Conservation (phyloP, 2,113 vertebrate species). For the Rhabdomys dilectus region DNA sequence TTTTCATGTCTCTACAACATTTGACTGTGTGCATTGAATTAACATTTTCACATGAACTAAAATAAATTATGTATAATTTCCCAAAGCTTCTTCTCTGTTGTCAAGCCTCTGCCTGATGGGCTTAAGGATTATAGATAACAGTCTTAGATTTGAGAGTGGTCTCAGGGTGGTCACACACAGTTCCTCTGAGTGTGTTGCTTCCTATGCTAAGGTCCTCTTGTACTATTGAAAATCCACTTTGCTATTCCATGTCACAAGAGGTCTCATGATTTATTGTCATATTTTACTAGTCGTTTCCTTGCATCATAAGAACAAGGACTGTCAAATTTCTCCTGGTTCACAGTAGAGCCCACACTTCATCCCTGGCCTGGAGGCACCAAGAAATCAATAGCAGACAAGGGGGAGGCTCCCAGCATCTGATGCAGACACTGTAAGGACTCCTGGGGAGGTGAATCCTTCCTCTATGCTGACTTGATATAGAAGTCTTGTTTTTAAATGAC, state of each 20-base stretch:
- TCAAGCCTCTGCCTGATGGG: slow-evolving; percentile 10
- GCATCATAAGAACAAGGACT: neutral
- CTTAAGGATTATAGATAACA: neutral
- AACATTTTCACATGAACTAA: slow-evolving; percentile 31
- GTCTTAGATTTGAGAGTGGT: neutral
- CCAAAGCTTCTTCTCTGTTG: neutral
- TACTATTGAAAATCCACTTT: neutral
- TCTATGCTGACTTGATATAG: slow-evolving; percentile 43
- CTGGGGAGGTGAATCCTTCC: neutral
- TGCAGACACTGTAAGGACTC: slow-evolving; percentile 37
- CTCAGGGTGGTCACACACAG: neutral
- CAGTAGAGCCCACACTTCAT: neutral
- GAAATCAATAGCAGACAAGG: slow-evolving; percentile 41
- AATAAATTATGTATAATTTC: slow-evolving; percentile 33
- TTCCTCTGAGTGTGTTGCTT: neutral
- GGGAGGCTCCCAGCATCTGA: slow-evolving; percentile 1
- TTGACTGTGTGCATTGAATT: slow-evolving; percentile 29
- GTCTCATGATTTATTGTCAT: neutral
- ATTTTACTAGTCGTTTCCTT: neutral
- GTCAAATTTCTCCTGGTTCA: neutral
- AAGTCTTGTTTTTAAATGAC: slow-evolving; percentile 41
- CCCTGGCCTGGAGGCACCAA: slow-evolving; percentile 45
- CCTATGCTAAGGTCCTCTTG: neutral
- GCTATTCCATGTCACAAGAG: neutral
- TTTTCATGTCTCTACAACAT: slow-evolving; percentile 5